A percentile compares a stretch with the other conserved stretches of the same genome.
Evolutionary conservation across 2,113 vertebrate genomes (phyloP).

Genomic region (Thermophis baileyi): DNA sequence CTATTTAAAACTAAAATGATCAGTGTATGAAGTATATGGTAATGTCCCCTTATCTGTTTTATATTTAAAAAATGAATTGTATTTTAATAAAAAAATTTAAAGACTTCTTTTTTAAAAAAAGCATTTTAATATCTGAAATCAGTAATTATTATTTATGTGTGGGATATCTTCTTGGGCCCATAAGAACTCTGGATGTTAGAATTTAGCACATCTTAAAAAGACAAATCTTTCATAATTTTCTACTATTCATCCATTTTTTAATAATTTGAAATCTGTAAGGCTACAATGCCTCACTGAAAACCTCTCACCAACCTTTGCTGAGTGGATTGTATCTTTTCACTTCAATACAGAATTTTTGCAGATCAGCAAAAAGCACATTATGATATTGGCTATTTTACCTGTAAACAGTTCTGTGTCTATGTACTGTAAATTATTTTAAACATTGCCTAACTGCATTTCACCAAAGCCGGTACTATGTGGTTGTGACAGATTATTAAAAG

Average conservation of each 20-base stretch:
- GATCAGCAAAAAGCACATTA: background rate
- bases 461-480: background rate
- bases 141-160: background rate
- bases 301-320: background rate
- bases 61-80: background rate
- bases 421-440: background rate
- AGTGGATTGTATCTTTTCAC: background rate
- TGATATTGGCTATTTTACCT: background rate
- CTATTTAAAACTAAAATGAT: constrained; percentile 25
- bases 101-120: background rate
- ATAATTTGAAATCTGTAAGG: background rate
- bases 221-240: background rate
- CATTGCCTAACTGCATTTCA: background rate
- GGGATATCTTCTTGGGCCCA: background rate
- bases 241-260: background rate
- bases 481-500: background rate
- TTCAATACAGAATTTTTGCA: background rate
- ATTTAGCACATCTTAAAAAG: background rate
- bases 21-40: background rate
- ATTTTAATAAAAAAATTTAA: background rate
- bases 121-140: background rate
- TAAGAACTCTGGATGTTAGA: background rate
- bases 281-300: background rate
- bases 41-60: background rate
- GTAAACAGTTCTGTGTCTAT: background rate